Conservation (phyloP, 2,888 invertebrate genomes). For the Scotopteryx bipunctaria region DNA sequence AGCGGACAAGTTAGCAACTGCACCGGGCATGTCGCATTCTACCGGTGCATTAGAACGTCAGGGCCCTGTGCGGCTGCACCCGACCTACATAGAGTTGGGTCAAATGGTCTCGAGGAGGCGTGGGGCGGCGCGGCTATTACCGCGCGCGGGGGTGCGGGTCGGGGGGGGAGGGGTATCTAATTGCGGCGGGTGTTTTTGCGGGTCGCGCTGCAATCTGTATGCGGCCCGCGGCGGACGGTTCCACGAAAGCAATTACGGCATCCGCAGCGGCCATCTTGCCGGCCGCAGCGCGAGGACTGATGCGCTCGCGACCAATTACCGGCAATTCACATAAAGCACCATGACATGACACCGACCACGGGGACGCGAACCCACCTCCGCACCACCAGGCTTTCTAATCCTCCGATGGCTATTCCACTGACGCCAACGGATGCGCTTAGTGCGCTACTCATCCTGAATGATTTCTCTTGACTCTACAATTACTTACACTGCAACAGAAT, state of each 20-base stretch:
- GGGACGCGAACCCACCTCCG: no score
- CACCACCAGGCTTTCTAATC: not conserved
- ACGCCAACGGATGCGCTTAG: no score
- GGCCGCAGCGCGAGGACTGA: slow-evolving; percentile 44
- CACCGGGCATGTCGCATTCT: slow-evolving; percentile 2
- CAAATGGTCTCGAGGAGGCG: slow-evolving; percentile 14
- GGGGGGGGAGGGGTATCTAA: slow-evolving; percentile 46
- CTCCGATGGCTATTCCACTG: not conserved
- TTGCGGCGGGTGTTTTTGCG: slow-evolving; percentile 64
- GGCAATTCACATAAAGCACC: slow-evolving; percentile 61
- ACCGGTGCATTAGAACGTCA: not conserved
- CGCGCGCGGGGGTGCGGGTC: slow-evolving; percentile 12
- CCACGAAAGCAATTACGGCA: slow-evolving; percentile 79
- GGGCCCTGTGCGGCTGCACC: not conserved
- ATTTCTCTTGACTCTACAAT: no score
- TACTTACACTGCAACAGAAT: no score
- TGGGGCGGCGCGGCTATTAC: slow-evolving; percentile 20
- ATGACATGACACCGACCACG: slow-evolving; percentile 16
- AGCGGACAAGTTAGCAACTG: not conserved
- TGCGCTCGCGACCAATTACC: slow-evolving; percentile 59
- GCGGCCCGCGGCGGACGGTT: slow-evolving; percentile 53
- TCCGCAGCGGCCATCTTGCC: slow-evolving; percentile 77
- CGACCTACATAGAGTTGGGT: slow-evolving; percentile 12
- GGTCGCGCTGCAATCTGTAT: slow-evolving; percentile 64
- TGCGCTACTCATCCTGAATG: no score